Conservation (phyloP, 2,888 invertebrate species). For the Dromius quadrimaculatus region DNA sequence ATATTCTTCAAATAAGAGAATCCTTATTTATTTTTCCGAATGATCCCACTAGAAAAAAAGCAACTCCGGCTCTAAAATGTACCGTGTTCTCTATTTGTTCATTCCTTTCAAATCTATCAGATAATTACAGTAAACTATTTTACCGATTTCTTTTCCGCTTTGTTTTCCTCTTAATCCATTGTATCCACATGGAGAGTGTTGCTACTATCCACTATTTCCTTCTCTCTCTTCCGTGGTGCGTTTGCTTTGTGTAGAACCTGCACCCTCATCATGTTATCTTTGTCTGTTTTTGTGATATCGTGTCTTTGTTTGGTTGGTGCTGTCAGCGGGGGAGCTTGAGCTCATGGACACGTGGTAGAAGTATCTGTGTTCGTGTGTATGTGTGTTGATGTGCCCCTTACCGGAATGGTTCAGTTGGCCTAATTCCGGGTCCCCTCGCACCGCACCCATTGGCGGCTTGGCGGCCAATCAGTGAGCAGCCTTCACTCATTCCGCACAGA, state of each 20-base stretch:
- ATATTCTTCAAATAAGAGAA: too few relatives aligned
- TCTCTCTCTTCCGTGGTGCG: background rate
- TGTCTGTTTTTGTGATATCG: too few relatives aligned
- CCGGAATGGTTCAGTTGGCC: background rate
- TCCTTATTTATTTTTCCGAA: too few relatives aligned
- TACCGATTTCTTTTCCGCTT: background rate
- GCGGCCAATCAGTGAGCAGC: conserved; percentile 17
- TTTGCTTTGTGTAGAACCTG: too few relatives aligned
- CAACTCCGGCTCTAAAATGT: too few relatives aligned
- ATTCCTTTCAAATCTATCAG: background rate
- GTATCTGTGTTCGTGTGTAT: too few relatives aligned
- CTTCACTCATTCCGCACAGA: conserved; percentile 24
- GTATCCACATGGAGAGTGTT: background rate
- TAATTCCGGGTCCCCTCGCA: background rate
- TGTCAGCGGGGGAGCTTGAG: background rate
- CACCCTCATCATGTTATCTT: background rate
- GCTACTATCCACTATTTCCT: background rate
- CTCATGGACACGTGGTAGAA: too few relatives aligned
- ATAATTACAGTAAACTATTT: background rate
- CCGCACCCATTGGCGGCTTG: conserved; percentile 8
- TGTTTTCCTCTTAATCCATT: background rate
- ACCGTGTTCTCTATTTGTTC: background rate
- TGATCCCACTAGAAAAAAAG: too few relatives aligned
- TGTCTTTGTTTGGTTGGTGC: background rate
- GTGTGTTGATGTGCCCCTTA: too few relatives aligned